A percentile compares a stretch with the other conserved stretches of the same genome.
Evolutionary conservation across 37 sponge, comb jelly and placozoan genomes (phyloP).

Genomic region (Mnemiopsis leidyi): DNA sequence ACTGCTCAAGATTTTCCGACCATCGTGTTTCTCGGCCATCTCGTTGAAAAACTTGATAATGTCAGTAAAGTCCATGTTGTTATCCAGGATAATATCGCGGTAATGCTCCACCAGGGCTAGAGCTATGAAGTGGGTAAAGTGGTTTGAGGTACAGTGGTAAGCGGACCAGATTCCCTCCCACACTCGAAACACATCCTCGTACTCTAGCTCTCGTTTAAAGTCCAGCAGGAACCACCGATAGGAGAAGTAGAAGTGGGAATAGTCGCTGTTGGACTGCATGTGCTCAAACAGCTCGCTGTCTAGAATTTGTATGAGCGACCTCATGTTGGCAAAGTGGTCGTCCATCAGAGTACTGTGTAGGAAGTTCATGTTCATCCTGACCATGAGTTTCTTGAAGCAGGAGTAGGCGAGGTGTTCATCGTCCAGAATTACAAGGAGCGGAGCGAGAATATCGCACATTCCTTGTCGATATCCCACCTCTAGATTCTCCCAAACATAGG

Average conservation of each 20-base stretch:
- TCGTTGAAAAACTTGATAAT: slow-evolving; percentile 87
- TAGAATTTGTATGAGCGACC: slow-evolving; percentile 73
- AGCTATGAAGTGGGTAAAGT: slow-evolving; percentile 86
- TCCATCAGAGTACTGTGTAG: slow-evolving; percentile 27
- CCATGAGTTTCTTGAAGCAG: slow-evolving; percentile 65
- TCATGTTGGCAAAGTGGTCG: slow-evolving; percentile 59
- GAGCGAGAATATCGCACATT: slow-evolving; percentile 95
- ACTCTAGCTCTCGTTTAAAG: slow-evolving; percentile 91
- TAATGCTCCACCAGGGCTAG: slow-evolving; percentile 85
- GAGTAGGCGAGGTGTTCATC: slow-evolving; percentile 66
- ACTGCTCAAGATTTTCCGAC: slow-evolving; percentile 26
- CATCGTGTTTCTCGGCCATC: slow-evolving; percentile 56
- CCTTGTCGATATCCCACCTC: slow-evolving; percentile 84
- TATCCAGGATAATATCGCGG: slow-evolving; percentile 85
- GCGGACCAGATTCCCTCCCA: slow-evolving; percentile 90
- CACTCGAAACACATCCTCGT: slow-evolving; percentile 79
- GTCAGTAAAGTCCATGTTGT: slow-evolving; percentile 85
- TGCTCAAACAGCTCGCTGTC: slow-evolving; percentile 87
- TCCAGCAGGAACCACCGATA: slow-evolving; percentile 92
- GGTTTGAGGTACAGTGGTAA: slow-evolving; percentile 64
- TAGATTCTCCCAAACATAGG: slow-evolving; percentile 81
- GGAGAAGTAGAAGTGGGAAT: slow-evolving; percentile 83
- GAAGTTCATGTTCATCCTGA: slow-evolving; percentile 63
- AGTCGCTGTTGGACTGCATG: slow-evolving; percentile 76
- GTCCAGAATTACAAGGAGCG: slow-evolving; percentile 84